Conservation (phyloP, 2,888 invertebrate genomes). For the Cantharis rufa region DNA sequence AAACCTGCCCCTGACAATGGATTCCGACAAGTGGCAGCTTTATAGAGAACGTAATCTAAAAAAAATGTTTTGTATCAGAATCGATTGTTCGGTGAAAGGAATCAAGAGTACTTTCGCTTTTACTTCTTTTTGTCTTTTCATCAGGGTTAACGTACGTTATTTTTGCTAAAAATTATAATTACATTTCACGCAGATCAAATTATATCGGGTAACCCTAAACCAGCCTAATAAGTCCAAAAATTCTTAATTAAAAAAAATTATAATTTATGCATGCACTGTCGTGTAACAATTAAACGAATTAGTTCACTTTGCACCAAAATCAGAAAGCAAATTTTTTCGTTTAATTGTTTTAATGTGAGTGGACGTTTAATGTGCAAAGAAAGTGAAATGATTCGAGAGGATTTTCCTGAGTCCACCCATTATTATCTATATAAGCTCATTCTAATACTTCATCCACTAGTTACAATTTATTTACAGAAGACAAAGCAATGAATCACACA, state of each 20-base stretch:
- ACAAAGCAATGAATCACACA: constrained; percentile 10
- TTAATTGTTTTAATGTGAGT: neutral
- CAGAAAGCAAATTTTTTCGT: neutral
- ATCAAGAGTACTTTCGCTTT: constrained; percentile 24
- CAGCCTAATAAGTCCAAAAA: neutral
- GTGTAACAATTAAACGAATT: neutral
- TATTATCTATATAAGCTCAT: constrained; percentile 22
- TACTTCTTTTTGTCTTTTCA: constrained; percentile 2
- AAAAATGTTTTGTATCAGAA: neutral
- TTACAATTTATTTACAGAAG: neutral
- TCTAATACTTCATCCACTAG: neutral
- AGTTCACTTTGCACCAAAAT: neutral
- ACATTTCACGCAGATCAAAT: neutral
- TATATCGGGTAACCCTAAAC: neutral
- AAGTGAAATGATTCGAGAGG: constrained; percentile 45
- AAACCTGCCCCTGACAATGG: neutral
- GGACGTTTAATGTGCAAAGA: constrained; percentile 40
- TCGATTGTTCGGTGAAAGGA: constrained; percentile 16
- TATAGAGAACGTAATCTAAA: neutral
- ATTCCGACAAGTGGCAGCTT: neutral
- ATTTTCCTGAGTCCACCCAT: constrained; percentile 17
- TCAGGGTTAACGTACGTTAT: neutral
- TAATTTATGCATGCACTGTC: neutral
- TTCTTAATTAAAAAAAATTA: neutral
- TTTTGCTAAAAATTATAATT: neutral